Evolutionary conservation across 2,113 vertebrate species (phyloP).

Genomic region (Melanerpes aurifrons): DNA sequence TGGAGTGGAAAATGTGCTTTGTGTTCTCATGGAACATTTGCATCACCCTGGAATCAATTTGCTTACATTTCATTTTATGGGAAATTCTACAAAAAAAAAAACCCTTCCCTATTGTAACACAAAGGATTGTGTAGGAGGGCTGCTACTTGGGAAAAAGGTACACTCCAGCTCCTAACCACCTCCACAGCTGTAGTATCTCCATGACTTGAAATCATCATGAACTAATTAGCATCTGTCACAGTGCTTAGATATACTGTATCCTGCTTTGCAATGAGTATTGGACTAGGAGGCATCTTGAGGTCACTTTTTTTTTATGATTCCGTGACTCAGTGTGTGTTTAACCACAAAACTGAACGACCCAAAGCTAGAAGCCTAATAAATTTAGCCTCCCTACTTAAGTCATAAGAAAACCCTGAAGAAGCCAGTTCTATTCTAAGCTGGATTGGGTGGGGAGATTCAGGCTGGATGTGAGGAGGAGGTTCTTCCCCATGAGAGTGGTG

Average conservation of each 20-base stretch:
- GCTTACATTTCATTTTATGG: background rate
- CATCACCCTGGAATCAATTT: background rate
- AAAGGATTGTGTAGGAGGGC: background rate
- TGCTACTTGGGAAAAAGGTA: background rate
- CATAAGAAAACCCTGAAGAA: background rate
- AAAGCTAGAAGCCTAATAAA: background rate
- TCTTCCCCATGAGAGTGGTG: no score
- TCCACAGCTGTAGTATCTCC: background rate
- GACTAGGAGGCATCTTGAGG: background rate
- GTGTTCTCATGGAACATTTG: background rate
- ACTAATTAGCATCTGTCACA: background rate
- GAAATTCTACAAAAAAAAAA: background rate
- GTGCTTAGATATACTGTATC: background rate
- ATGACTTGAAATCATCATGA: background rate
- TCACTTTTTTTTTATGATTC: background rate
- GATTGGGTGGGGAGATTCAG: no score
- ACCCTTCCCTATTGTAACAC: background rate
- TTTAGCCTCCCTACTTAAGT: background rate
- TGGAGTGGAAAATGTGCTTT: conserved; percentile 14
- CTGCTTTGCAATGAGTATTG: background rate
- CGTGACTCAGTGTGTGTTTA: background rate
- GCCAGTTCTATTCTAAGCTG: background rate
- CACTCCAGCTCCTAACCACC: background rate
- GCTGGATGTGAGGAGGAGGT: no score
- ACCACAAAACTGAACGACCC: background rate